Evolutionary conservation across 2,888 invertebrate genomes (phyloP).

Genomic region (Taenaris catops): DNA sequence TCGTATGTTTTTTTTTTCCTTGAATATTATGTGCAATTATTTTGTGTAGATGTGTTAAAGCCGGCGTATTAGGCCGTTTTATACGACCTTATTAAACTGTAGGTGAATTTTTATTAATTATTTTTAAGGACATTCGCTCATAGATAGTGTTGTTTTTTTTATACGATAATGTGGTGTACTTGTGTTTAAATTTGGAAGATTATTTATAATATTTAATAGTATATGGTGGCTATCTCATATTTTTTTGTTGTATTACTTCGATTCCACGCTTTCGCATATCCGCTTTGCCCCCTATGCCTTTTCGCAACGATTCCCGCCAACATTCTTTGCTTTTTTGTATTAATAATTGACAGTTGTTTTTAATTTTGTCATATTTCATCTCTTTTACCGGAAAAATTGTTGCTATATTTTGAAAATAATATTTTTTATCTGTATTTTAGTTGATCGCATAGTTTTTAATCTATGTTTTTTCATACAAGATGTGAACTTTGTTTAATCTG

Average conservation of each 20-base stretch:
- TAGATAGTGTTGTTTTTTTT: conserved; percentile 4
- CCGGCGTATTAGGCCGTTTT: conserved; percentile 8
- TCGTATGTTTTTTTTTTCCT: conserved; percentile 16
- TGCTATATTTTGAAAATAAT: no score
- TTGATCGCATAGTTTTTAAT: not conserved
- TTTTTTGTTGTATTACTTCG: conserved; percentile 7
- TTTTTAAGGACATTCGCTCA: not conserved
- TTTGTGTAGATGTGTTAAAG: conserved; percentile 17
- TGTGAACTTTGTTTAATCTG: not conserved
- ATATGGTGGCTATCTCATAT: conserved; percentile 8
- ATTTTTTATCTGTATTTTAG: no score
- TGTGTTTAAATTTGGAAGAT: conserved; percentile 12
- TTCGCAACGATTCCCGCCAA: not conserved
- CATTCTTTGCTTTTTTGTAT: no score
- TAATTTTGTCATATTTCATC: no score
- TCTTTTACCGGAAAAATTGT: no score
- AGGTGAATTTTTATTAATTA: conserved; percentile 5
- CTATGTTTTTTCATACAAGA: not conserved
- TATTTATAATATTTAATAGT: conserved; percentile 10
- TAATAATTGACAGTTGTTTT: no score
- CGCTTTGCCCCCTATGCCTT: not conserved
- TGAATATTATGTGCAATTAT: conserved; percentile 11
- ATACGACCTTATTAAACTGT: conserved; percentile 4
- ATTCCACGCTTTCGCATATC: conserved; percentile 11
- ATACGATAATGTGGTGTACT: conserved; percentile 7